Percentiles rank a stretch among this genome's conserved stretches.
Evolutionary conservation across 2,113 vertebrate genomes (phyloP).

Genomic region (Saccopteryx bilineata): DNA sequence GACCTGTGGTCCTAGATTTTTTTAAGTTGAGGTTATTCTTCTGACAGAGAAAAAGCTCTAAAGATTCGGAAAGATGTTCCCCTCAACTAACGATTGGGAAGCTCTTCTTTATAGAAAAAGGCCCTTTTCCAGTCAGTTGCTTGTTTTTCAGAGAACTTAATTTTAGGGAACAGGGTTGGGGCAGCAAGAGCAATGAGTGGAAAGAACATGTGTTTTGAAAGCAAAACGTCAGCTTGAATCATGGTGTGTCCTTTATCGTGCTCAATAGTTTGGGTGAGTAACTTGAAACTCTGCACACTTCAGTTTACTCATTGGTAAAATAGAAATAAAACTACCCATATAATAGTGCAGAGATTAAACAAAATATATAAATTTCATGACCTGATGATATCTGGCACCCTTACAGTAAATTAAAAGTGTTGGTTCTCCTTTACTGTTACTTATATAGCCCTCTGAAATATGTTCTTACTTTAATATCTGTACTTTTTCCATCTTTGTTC

Average conservation of each 20-base stretch:
- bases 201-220: background rate
- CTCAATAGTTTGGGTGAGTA: background rate
- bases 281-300: background rate
- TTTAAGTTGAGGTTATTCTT: background rate
- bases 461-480: background rate
- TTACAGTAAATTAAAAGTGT: conserved; percentile 48
- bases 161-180: background rate
- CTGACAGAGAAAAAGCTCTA: background rate
- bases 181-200: background rate
- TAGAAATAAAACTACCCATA: background rate
- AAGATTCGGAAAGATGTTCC: background rate
- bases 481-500: background rate
- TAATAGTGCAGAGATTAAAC: background rate
- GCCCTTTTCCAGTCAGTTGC: background rate
- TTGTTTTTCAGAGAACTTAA: conserved; percentile 40
- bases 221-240: background rate
- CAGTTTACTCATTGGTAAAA: background rate
- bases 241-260: background rate
- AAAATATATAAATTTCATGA: background rate
- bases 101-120: background rate
- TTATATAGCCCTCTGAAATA: conserved; percentile 20
- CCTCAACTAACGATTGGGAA: background rate
- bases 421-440: background rate
- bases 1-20: background rate
- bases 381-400: background rate